Evolutionary conservation across 2,797 vertebrate species (phyloP).

Genomic region (Sphenopsis melanotis): DNA sequence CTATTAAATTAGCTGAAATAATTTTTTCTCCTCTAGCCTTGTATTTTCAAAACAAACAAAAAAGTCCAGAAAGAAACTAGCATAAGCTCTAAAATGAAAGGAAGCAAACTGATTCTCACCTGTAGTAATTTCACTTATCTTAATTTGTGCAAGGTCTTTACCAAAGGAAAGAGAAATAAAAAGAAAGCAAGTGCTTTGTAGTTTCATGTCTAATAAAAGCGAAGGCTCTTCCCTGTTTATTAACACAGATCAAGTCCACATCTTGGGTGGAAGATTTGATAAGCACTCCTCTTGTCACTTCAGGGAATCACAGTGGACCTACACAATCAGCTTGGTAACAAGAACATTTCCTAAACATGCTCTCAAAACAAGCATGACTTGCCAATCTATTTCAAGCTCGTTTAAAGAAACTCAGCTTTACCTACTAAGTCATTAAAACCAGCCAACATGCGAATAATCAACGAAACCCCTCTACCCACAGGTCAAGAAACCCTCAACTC

Average conservation of each 20-base stretch:
- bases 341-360: neutral
- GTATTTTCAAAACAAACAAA: neutral
- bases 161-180: neutral
- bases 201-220: neutral
- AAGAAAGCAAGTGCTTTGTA: neutral
- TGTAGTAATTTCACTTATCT: neutral
- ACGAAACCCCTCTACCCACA: neutral
- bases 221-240: neutral
- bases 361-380: neutral
- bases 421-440: neutral
- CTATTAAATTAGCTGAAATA: neutral
- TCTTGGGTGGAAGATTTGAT: neutral
- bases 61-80: neutral
- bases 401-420: neutral
- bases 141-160: neutral
- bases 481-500: neutral
- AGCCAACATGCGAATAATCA: neutral
- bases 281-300: neutral
- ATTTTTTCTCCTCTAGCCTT: neutral
- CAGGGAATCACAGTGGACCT: neutral
- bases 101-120: neutral
- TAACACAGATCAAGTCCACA: neutral
- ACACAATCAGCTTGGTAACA: neutral
- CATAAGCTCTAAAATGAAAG: neutral
- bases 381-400: neutral